Percentiles rank a stretch among this genome's conserved stretches.
Conservation (phyloP, 2,113 vertebrate genomes). For the Telmatochromis sp. region DNA sequence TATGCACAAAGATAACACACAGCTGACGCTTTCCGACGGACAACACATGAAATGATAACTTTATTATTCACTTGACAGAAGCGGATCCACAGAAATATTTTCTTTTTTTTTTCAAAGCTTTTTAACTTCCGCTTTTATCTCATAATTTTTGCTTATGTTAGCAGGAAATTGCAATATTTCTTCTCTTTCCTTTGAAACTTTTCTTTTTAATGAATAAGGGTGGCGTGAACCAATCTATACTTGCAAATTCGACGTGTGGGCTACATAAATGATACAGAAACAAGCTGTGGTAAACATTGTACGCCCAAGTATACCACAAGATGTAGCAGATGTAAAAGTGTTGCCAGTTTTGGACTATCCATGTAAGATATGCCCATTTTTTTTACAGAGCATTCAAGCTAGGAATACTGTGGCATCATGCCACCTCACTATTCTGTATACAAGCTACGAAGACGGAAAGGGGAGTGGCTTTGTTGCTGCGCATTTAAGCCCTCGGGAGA, state of each 20-base stretch:
- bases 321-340: neutral
- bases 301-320: neutral
- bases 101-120: neutral
- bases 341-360: neutral
- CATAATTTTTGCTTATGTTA: neutral
- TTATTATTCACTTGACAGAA: neutral
- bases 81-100: neutral
- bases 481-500: neutral
- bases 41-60: neutral
- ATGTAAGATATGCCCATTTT: neutral
- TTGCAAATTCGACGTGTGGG: neutral
- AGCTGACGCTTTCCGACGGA: neutral
- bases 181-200: neutral
- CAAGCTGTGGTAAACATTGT: neutral
- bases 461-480: neutral
- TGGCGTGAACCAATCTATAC: neutral
- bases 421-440: neutral
- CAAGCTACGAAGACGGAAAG: neutral
- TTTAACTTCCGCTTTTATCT: neutral
- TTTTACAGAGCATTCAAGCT: neutral
- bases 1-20: constrained; percentile 21
- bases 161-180: neutral
- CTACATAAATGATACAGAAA: neutral
- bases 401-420: neutral
- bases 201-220: neutral